A percentile compares a stretch with the other conserved stretches of the same genome.
phyloP scores from a whole-genome alignment of 37 sponge, comb jelly and placozoan species.

The Eunapius fragilis region DNA sequence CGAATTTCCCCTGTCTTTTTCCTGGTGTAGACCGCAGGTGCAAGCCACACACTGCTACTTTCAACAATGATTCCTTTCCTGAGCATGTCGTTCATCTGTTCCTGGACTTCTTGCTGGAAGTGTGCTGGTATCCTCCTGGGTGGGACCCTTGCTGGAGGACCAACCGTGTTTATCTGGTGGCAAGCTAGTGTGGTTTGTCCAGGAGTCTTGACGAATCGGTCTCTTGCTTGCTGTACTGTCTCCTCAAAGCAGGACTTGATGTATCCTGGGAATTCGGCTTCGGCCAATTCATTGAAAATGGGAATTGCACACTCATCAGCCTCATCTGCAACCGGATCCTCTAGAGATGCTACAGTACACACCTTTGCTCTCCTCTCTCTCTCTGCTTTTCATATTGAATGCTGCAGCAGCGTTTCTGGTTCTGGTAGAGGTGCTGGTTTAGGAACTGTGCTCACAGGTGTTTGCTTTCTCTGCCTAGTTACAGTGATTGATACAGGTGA shows the following conservation, averaged over 20 bases:
- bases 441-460: too few species aligned
- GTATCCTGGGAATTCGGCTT: constrained; percentile 30
- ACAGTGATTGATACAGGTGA: too few species aligned
- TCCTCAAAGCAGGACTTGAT: background rate
- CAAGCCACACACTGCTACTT: constrained; percentile 67
- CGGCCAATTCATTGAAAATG: background rate
- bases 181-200: too few species aligned
- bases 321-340: constrained; percentile 9
- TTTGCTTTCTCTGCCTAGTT: too few species aligned
- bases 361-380: constrained; percentile 29
- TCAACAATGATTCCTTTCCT: constrained; percentile 61
- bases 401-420: background rate
- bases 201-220: too few species aligned
- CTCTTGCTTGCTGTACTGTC: constrained; percentile 22
- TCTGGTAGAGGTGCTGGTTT: background rate
- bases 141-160: constrained; percentile 40
- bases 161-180: constrained; percentile 41
- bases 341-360: constrained; percentile 30
- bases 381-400: background rate
- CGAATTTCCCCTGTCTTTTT: constrained; percentile 55
- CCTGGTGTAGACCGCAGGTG: constrained; percentile 61
- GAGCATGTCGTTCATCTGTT: constrained; percentile 54
- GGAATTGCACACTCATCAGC: constrained; percentile 55
- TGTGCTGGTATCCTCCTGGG: constrained; percentile 59
- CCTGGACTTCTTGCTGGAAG: constrained; percentile 48